These are phyloP conservation scores for Zaprionus davidi DNA, from an alignment of 1,140 invertebrate genomes.

Conservation along the genomic window DNA sequence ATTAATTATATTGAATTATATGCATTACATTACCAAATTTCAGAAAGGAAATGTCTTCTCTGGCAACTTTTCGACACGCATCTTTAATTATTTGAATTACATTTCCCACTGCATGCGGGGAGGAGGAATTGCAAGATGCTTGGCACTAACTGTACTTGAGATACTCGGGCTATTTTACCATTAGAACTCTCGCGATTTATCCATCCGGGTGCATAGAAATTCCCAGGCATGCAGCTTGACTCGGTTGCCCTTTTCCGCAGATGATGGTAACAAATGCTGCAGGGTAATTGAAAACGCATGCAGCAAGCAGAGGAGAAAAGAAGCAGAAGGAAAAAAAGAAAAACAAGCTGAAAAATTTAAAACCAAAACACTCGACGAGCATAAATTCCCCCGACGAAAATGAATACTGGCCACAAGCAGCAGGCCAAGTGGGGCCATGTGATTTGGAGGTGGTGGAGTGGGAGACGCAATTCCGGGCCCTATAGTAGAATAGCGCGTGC, in stretches of 20 bases:
- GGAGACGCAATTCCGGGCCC: slow-evolving; percentile 5
- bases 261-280: slow-evolving; percentile 31
- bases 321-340: slow-evolving; percentile 1
- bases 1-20: too few relatives aligned
- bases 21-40: too few relatives aligned
- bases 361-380: slow-evolving; percentile 62
- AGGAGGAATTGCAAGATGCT: background rate
- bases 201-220: slow-evolving; percentile 33
- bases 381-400: slow-evolving; percentile 70
- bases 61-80: background rate
- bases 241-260: slow-evolving; percentile 45
- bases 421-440: background rate
- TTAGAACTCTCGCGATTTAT: slow-evolving; percentile 50
- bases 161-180: slow-evolving; percentile 58
- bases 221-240: slow-evolving; percentile 24
- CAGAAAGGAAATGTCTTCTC: too few relatives aligned
- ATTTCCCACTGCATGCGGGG: background rate
- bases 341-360: slow-evolving; percentile 64
- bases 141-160: slow-evolving; percentile 30
- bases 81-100: slow-evolving; percentile 6
- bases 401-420: slow-evolving; percentile 49
- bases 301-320: slow-evolving; percentile 13
- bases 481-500: slow-evolving; percentile 48
- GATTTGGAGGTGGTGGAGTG: background rate
- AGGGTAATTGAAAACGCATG: slow-evolving; percentile 75